A percentile compares a stretch with the other conserved stretches of the same genome.
Evolutionary conservation across 2,888 invertebrate species (phyloP).

Genomic region (Patella depressa): DNA sequence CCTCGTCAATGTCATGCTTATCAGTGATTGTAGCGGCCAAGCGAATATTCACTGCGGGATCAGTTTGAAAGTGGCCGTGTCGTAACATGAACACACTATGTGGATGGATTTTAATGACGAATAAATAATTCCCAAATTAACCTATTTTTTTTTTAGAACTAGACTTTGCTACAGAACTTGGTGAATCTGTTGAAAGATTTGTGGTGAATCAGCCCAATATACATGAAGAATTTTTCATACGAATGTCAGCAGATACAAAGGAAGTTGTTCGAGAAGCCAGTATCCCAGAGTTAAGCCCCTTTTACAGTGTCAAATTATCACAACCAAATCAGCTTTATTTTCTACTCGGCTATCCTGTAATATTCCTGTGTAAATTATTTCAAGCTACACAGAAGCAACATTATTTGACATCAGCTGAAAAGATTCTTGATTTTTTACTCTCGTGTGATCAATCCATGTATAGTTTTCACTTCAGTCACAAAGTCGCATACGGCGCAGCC

Average conservation of each 20-base stretch:
- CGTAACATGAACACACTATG: no score
- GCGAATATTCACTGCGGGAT: no score
- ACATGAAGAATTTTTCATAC: conserved; percentile 25
- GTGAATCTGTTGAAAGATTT: conserved; percentile 34
- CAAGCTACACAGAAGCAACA: conserved; percentile 30
- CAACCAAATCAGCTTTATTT: conserved; percentile 40
- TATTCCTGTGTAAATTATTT: conserved; percentile 40
- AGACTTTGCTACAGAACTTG: conserved; percentile 32
- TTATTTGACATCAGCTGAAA: conserved; percentile 35
- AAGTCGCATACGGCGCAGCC: conserved; percentile 41
- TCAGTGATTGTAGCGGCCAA: no score
- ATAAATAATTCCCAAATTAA: no score
- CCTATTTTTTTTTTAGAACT: conserved; percentile 31
- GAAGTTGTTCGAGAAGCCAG: conserved; percentile 24
- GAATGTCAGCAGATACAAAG: conserved; percentile 34
- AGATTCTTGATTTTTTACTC: conserved; percentile 38
- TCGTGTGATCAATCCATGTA: conserved; percentile 39
- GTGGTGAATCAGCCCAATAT: conserved; percentile 36
- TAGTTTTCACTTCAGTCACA: conserved; percentile 40
- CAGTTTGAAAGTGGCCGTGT: no score
- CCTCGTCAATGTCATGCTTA: no score
- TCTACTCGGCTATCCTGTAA: conserved; percentile 42
- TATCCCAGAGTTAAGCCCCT: conserved; percentile 29
- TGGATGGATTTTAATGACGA: no score
- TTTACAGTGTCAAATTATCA: conserved; percentile 32